These are phyloP conservation scores for Zhuqinia jingwanae DNA, from an alignment of 2,888 invertebrate species.

Conservation along the genomic window DNA sequence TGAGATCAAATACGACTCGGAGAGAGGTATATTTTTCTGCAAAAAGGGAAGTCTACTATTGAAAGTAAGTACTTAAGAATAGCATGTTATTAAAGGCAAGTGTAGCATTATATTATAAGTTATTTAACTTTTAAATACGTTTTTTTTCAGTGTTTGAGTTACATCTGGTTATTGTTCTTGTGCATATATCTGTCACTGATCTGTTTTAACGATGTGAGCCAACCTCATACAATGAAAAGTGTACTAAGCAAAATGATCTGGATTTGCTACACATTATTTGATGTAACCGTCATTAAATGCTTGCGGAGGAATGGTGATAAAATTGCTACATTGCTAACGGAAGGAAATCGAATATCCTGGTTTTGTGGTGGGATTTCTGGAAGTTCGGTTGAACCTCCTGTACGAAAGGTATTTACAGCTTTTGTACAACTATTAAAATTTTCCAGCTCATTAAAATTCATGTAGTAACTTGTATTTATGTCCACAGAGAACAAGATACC, in stretches of 20 bases:
- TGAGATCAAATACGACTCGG: conserved; percentile 20
- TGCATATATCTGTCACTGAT: conserved; percentile 39
- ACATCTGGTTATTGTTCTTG: conserved; percentile 41
- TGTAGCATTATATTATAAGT: no score
- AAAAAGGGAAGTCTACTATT: conserved; percentile 4
- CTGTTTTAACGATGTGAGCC: conserved; percentile 20
- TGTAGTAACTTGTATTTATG: neutral
- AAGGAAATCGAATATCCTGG: conserved; percentile 23
- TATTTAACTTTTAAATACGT: no score
- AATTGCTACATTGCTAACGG: conserved; percentile 37
- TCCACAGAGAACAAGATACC: neutral
- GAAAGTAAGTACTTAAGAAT: no score
- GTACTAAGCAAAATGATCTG: conserved; percentile 34
- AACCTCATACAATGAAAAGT: conserved; percentile 7
- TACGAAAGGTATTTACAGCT: no score
- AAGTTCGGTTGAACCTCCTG: no score
- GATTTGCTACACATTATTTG: conserved; percentile 54
- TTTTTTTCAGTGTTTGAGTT: conserved; percentile 51
- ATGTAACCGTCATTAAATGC: conserved; percentile 19
- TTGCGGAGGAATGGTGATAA: conserved; percentile 28
- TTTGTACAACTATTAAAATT: no score
- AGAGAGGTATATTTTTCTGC: neutral
- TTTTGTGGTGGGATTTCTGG: conserved; percentile 4
- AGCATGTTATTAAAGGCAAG: no score
- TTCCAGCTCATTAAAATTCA: neutral